Conservation (phyloP, 1,140 invertebrate genomes). For the Temnothorax curvispinosus region DNA sequence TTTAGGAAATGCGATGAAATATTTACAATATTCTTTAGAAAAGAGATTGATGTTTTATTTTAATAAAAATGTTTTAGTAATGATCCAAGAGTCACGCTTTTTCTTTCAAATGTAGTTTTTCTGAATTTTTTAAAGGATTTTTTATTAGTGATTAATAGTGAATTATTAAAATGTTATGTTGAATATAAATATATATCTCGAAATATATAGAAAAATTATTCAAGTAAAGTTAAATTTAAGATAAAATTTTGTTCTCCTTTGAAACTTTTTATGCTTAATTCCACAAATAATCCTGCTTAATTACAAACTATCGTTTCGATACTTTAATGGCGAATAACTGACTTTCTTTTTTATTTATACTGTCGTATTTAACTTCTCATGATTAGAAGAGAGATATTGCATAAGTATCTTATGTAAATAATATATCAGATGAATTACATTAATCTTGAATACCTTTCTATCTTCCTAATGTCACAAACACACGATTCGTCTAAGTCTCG, state of each 20-base stretch:
- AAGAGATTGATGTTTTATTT: background rate
- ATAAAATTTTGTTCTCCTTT: constrained; percentile 4
- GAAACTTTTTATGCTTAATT: background rate
- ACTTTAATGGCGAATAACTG: background rate
- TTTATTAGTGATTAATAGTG: background rate
- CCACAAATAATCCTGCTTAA: background rate
- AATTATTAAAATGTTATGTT: background rate
- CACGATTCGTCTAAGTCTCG: background rate
- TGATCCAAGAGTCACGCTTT: background rate
- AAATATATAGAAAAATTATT: background rate
- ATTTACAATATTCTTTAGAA: background rate
- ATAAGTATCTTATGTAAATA: background rate
- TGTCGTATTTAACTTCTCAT: background rate
- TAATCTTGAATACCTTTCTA: background rate
- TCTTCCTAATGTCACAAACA: background rate
- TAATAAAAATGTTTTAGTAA: background rate
- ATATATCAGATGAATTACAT: background rate
- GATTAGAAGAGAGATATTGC: too few relatives aligned
- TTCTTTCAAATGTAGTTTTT: background rate
- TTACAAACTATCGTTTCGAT: background rate
- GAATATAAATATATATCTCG: background rate
- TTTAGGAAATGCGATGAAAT: background rate
- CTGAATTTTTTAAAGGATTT: background rate
- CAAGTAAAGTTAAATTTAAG: background rate
- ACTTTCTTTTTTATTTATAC: background rate